Conservation (phyloP, 2,113 vertebrate species). For the Crypturellus undulatus region DNA sequence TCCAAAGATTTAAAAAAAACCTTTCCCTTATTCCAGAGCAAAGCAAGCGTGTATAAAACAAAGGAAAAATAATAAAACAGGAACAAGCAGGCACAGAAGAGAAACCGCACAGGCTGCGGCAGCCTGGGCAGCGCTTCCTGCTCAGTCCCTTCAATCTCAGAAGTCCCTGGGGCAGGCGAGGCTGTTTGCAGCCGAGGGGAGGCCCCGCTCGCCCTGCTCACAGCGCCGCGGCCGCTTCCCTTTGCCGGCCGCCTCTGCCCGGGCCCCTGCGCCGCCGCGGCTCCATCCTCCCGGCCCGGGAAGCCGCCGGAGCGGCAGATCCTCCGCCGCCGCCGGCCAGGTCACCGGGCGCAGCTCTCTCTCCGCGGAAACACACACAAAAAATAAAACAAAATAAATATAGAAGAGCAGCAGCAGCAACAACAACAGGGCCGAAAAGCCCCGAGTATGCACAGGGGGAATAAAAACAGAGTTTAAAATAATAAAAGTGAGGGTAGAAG, state of each 20-base stretch:
- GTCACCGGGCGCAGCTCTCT: background rate
- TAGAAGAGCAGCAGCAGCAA: too few species aligned
- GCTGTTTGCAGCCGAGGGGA: background rate
- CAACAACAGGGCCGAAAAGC: too few species aligned
- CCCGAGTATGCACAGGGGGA: too few species aligned
- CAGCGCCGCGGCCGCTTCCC: conserved; percentile 6
- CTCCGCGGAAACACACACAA: background rate
- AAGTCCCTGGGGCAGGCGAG: background rate
- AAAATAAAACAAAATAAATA: too few species aligned
- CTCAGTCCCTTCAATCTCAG: conserved; percentile 18
- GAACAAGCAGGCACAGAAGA: conserved; percentile 35
- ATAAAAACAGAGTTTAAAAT: too few species aligned
- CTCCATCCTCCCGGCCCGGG: conserved; percentile 46
- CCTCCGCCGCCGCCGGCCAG: background rate
- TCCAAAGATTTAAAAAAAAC: background rate
- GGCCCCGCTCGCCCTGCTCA: background rate
- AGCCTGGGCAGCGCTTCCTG: conserved; percentile 3
- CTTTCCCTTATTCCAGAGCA: conserved; percentile 58
- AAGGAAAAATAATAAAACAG: background rate
- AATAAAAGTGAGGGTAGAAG: too few species aligned
- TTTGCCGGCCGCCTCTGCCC: conserved; percentile 47
- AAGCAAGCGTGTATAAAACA: background rate
- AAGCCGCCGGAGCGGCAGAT: conserved; percentile 60
- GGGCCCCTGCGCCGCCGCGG: conserved; percentile 49
- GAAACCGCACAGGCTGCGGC: background rate